Percentiles rank a stretch among this genome's conserved stretches.
Conservation (phyloP, 2,888 invertebrate genomes). For the Phrixothrix hirtus region DNA sequence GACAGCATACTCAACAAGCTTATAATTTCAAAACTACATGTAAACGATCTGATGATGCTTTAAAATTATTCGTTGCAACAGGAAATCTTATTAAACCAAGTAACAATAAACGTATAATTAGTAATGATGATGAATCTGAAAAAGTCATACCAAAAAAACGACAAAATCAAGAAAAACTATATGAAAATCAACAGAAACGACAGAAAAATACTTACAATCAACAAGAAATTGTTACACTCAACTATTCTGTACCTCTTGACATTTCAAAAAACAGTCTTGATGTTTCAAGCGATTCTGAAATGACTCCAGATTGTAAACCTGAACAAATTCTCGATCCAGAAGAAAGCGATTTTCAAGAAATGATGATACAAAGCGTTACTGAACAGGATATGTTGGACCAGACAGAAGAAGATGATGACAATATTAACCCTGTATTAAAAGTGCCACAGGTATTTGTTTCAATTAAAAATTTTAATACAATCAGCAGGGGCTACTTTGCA, state of each 20-base stretch:
- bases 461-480: neutral
- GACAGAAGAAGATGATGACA: slow-evolving; percentile 41
- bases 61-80: slow-evolving; percentile 69
- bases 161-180: neutral
- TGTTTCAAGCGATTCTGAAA: neutral
- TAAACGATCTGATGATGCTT: slow-evolving; percentile 71
- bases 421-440: slow-evolving; percentile 42
- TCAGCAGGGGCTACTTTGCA: too few species aligned
- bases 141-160: slow-evolving; percentile 4
- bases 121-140: slow-evolving; percentile 5
- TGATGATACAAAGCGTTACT: neutral
- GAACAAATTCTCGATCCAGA: slow-evolving; percentile 33
- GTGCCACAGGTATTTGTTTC: slow-evolving; percentile 32
- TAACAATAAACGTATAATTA: neutral
- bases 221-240: slow-evolving; percentile 23
- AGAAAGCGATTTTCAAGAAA: slow-evolving; percentile 17
- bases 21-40: slow-evolving; percentile 78
- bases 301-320: neutral
- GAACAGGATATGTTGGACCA: slow-evolving; percentile 38
- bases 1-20: slow-evolving; percentile 67
- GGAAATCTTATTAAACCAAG: slow-evolving; percentile 57
- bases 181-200: slow-evolving; percentile 1
- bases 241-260: slow-evolving; percentile 20
- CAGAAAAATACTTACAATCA: neutral
- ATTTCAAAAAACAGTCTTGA: slow-evolving; percentile 6